Conservation (phyloP, 2,113 vertebrate genomes). For the Anguilla japonica region DNA sequence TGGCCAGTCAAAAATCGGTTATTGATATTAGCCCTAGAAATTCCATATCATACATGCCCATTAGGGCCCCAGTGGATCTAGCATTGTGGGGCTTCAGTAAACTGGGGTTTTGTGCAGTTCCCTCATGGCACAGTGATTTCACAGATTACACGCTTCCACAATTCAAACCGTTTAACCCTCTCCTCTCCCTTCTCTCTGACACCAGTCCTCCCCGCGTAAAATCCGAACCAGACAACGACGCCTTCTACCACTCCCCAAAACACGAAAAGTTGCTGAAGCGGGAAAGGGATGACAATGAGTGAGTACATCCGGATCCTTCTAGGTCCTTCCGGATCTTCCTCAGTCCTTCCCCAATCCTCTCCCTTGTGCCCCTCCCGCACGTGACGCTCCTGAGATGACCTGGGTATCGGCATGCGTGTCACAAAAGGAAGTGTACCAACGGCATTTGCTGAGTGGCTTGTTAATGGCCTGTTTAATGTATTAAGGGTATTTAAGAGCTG, state of each 20-base stretch:
- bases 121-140: not conserved
- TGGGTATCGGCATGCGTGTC: too few relatives aligned
- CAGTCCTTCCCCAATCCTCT: not conserved
- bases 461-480: not conserved
- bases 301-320: conserved; percentile 56
- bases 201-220: conserved; percentile 84
- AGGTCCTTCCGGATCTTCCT: not conserved
- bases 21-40: too few relatives aligned
- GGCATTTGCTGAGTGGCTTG: not conserved
- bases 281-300: conserved; percentile 87
- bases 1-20: too few relatives aligned
- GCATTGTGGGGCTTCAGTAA: too few relatives aligned
- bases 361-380: too few relatives aligned
- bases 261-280: conserved; percentile 84
- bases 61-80: too few relatives aligned
- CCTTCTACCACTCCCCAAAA: conserved; percentile 80
- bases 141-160: not conserved
- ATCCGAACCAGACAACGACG: conserved; percentile 84
- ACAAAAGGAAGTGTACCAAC: not conserved
- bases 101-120: not conserved
- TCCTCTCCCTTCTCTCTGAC: not conserved
- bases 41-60: too few relatives aligned
- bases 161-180: not conserved
- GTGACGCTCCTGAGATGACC: too few relatives aligned
- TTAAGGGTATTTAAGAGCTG: not conserved